Percentiles rank a stretch among this genome's conserved stretches.
Conservation (phyloP, 2,888 invertebrate genomes). For the Megastigmus dorsalis region DNA sequence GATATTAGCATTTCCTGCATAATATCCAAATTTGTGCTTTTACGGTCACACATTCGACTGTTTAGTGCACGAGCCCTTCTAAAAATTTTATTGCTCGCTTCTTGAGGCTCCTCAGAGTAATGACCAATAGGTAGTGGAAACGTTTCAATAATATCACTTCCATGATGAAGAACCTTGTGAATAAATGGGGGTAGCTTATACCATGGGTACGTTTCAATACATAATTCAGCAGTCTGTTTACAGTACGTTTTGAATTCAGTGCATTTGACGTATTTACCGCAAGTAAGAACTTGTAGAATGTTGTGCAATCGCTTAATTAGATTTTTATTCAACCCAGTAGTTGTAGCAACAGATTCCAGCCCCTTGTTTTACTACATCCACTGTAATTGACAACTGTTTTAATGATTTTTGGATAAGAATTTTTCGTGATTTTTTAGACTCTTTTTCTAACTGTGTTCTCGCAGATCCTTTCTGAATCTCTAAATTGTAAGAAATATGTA, state of each 20-base stretch:
- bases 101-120: slow-evolving; percentile 47
- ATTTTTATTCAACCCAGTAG: slow-evolving; percentile 7
- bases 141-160: slow-evolving; percentile 36
- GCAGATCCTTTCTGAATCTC: slow-evolving; percentile 18
- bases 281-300: slow-evolving; percentile 44
- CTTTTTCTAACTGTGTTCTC: neutral
- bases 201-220: slow-evolving; percentile 48
- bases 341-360: slow-evolving; percentile 27
- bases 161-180: slow-evolving; percentile 56
- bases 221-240: slow-evolving; percentile 44
- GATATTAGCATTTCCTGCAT: neutral
- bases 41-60: neutral
- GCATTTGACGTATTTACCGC: slow-evolving; percentile 31
- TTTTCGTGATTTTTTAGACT: slow-evolving; percentile 20
- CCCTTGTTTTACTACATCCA: slow-evolving; percentile 31
- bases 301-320: slow-evolving; percentile 24
- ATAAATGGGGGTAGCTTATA: slow-evolving; percentile 55
- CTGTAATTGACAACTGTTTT: slow-evolving; percentile 13
- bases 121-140: slow-evolving; percentile 41
- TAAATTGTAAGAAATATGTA: slow-evolving; percentile 25
- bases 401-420: slow-evolving; percentile 12
- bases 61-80: neutral
- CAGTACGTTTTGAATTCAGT: slow-evolving; percentile 37
- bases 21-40: slow-evolving; percentile 6
- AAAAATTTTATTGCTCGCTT: slow-evolving; percentile 27